A percentile compares a stretch with the other conserved stretches of the same genome.
These are phyloP conservation scores for Cyanoliseus patagonus DNA, from an alignment of 2,113 vertebrate species.

Conservation along the genomic window DNA sequence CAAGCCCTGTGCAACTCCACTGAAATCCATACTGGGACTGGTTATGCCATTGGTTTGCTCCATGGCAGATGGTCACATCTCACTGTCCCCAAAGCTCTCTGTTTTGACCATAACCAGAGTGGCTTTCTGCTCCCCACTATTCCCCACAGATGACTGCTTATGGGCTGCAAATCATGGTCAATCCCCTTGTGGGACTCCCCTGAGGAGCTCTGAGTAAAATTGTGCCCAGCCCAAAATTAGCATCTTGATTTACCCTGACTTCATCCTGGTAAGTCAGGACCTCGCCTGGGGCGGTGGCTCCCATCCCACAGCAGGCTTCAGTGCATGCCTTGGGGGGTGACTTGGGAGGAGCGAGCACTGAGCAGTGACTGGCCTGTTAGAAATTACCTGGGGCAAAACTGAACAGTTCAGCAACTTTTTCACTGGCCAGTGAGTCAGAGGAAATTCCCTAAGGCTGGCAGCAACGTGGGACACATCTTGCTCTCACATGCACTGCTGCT, in stretches of 20 bases:
- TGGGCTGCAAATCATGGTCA: neutral
- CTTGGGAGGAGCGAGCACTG: neutral
- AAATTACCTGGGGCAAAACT: neutral
- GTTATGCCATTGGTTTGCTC: neutral
- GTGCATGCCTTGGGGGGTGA: neutral
- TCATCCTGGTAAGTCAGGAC: neutral
- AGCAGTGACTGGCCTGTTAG: neutral
- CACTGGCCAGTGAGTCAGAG: neutral
- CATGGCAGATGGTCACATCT: neutral
- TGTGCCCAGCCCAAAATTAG: neutral
- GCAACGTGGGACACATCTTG: neutral
- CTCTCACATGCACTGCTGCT: neutral
- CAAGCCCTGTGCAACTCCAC: neutral
- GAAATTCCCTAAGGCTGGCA: neutral
- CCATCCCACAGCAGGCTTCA: neutral
- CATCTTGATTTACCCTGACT: neutral
- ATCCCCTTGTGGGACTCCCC: fast-evolving
- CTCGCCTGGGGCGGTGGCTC: neutral
- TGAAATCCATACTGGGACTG: neutral
- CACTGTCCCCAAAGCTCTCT: neutral
- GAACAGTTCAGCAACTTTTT: neutral
- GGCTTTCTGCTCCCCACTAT: neutral
- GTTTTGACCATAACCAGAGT: neutral
- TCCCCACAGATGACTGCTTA: neutral
- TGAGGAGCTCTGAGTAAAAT: neutral